phyloP scores from a whole-genome alignment of 2,113 vertebrate genomes.

The Synodontis membranacea region DNA sequence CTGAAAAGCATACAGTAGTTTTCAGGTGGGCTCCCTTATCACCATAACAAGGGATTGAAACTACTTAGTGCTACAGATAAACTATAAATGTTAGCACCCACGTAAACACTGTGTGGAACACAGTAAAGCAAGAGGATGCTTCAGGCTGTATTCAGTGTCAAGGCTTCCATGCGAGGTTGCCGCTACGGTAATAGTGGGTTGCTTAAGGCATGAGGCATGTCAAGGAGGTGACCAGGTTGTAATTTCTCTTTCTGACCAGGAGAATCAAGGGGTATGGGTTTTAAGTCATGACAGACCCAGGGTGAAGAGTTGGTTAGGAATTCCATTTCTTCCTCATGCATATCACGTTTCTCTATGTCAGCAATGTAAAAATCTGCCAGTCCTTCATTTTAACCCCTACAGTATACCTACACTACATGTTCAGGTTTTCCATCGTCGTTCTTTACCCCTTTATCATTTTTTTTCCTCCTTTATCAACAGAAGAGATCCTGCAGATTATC shows the following conservation, averaged over 20 bases:
- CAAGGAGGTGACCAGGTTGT: not conserved
- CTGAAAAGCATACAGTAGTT: not conserved
- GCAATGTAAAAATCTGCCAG: not conserved
- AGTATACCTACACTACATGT: not conserved
- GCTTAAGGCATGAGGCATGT: not conserved
- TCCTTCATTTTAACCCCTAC: not conserved
- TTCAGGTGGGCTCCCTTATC: not conserved
- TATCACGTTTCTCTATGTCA: not conserved
- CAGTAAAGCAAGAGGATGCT: not conserved
- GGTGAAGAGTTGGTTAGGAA: not conserved
- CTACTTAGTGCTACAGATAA: not conserved
- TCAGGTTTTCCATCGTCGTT: not conserved
- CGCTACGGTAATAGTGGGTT: not conserved
- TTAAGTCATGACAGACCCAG: not conserved
- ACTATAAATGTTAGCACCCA: not conserved
- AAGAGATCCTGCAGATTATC: not conserved
- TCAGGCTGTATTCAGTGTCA: not conserved
- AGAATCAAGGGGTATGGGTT: not conserved
- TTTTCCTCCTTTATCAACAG: not conserved
- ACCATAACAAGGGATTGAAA: not conserved
- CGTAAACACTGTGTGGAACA: not conserved
- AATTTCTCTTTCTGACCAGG: not conserved
- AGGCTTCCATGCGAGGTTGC: not conserved
- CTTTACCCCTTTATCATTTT: not conserved
- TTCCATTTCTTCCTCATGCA: not conserved